Evolutionary conservation across 1,140 invertebrate genomes (phyloP).

Genomic region (Lysiphlebus fabarum): DNA sequence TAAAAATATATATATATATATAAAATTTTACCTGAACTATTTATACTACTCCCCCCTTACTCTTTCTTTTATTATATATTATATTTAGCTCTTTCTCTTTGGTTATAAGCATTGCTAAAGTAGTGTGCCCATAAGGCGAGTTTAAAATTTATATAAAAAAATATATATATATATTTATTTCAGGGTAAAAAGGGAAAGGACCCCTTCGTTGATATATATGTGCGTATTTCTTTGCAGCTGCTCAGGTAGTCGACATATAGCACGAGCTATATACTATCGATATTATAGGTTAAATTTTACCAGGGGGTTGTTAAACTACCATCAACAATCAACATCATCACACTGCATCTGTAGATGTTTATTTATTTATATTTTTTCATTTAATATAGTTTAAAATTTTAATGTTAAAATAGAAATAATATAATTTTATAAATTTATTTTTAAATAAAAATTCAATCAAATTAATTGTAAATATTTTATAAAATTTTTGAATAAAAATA

Average conservation of each 20-base stretch:
- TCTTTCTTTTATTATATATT: slow-evolving; percentile 6
- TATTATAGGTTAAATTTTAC: slow-evolving; percentile 41
- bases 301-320: not conserved
- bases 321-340: not conserved
- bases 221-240: slow-evolving; percentile 43
- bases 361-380: no score
- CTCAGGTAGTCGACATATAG: slow-evolving; percentile 45
- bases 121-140: slow-evolving; percentile 44
- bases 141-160: slow-evolving; percentile 50
- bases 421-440: no score
- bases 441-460: no score
- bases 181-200: slow-evolving; percentile 30
- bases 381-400: no score
- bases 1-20: no score
- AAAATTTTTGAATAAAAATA: no score
- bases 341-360: not conserved
- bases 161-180: slow-evolving; percentile 25
- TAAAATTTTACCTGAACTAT: slow-evolving; percentile 5
- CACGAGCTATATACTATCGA: slow-evolving; percentile 45
- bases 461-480: no score
- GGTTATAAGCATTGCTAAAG: slow-evolving; percentile 17
- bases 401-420: no score
- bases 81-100: slow-evolving; percentile 12
- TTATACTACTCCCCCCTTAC: slow-evolving; percentile 11
- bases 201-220: slow-evolving; percentile 19